phyloP scores from a whole-genome alignment of 2,888 invertebrate species.

The Spodoptera exigua region DNA sequence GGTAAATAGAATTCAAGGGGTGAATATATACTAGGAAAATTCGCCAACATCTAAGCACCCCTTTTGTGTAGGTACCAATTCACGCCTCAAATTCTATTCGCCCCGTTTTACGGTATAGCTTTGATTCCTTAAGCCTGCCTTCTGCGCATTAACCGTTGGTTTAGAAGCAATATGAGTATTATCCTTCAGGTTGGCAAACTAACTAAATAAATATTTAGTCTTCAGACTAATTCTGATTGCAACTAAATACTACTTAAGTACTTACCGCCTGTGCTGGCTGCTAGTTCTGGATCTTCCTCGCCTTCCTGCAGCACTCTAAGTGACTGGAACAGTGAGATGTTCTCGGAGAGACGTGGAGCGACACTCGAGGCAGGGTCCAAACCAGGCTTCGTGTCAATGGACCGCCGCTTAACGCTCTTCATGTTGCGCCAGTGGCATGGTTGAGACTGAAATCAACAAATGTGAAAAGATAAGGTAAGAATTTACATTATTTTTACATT shows the following conservation, averaged over 20 bases:
- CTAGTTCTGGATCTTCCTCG: slow-evolving; percentile 91
- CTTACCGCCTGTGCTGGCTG: slow-evolving; percentile 71
- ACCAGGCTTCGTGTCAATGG: slow-evolving; percentile 83
- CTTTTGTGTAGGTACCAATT: no score
- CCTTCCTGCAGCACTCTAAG: slow-evolving; percentile 96
- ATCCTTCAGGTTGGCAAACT: no score
- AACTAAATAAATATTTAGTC: background rate
- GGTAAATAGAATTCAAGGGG: no score
- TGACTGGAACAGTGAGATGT: slow-evolving; percentile 96
- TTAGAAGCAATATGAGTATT: no score
- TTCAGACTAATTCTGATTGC: no score
- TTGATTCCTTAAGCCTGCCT: no score
- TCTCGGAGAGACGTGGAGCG: slow-evolving; percentile 93
- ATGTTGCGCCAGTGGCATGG: slow-evolving; percentile 98
- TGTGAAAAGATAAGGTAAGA: background rate
- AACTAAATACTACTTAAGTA: background rate
- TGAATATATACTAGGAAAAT: no score
- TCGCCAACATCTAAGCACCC: no score
- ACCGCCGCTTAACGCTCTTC: slow-evolving; percentile 94
- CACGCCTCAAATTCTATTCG: no score
- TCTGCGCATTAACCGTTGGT: no score
- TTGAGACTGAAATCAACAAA: slow-evolving; percentile 92
- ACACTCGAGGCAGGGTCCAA: slow-evolving; percentile 75
- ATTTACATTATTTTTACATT: background rate
- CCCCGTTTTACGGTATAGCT: no score